Evolutionary conservation across 2,113 vertebrate species (phyloP).

Genomic region (Sminthopsis crassicaudata): DNA sequence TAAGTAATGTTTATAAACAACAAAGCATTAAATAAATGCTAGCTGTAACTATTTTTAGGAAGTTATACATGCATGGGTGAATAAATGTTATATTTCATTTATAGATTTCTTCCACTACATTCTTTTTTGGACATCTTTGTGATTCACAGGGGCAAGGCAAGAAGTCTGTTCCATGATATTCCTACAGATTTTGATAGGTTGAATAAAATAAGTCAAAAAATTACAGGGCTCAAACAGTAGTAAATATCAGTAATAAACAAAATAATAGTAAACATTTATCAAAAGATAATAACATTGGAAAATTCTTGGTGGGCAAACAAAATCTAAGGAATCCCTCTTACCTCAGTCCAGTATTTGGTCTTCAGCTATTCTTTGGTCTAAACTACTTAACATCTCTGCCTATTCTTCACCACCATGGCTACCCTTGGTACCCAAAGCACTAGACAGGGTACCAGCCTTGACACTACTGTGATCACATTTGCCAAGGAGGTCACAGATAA

Average conservation of each 20-base stretch:
- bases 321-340: constrained; percentile 17
- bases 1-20: not conserved
- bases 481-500: not conserved
- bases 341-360: constrained; percentile 16
- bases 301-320: constrained; percentile 30
- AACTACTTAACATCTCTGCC: constrained; percentile 20
- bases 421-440: not conserved
- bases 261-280: too few relatives aligned
- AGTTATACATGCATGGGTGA: not conserved
- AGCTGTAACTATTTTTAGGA: not conserved
- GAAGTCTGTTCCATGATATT: not conserved
- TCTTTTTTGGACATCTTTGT: not conserved
- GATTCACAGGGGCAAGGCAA: not conserved
- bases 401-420: not conserved
- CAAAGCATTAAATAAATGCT: not conserved
- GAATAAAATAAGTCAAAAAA: not conserved
- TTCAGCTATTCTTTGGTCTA: constrained; percentile 37
- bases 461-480: not conserved
- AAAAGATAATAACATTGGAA: constrained; percentile 19
- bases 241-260: too few relatives aligned
- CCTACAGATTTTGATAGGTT: not conserved
- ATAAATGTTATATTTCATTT: not conserved
- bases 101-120: not conserved
- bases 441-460: not conserved
- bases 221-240: not conserved